Evolutionary conservation across 2,888 invertebrate genomes (phyloP).

Genomic region (Drosophila infuscata): DNA sequence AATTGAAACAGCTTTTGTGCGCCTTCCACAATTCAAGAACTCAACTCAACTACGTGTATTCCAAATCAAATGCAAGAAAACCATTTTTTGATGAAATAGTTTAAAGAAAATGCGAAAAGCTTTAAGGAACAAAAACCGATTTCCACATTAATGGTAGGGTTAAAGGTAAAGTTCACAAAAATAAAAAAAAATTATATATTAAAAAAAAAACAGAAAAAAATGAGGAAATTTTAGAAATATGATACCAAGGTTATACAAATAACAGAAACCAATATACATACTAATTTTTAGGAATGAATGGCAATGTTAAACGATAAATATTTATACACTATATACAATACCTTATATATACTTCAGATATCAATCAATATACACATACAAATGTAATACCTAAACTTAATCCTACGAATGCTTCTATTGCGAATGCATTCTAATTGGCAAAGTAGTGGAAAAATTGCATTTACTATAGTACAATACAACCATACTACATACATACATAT

Average conservation of each 20-base stretch:
- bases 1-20: conserved; percentile 41
- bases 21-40: conserved; percentile 53
- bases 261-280: conserved; percentile 16
- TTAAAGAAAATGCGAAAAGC: conserved; percentile 39
- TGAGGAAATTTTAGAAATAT: neutral
- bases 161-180: conserved; percentile 6
- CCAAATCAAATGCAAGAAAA: conserved; percentile 60
- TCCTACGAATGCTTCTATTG: conserved; percentile 11
- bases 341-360: conserved; percentile 10
- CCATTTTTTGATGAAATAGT: conserved; percentile 38
- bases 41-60: conserved; percentile 63
- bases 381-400: conserved; percentile 12
- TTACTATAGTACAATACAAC: conserved; percentile 31
- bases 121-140: conserved; percentile 32
- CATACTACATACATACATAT: neutral
- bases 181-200: neutral
- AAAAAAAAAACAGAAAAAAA: too few species aligned
- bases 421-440: conserved; percentile 31
- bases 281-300: conserved; percentile 20
- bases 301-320: conserved; percentile 48
- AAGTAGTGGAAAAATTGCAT: conserved; percentile 47
- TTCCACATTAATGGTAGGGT: neutral
- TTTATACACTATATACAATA: conserved; percentile 25
- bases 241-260: neutral
- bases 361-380: conserved; percentile 16